Conservation (phyloP, 2,797 vertebrate species). For the Geotrypetes seraphini region DNA sequence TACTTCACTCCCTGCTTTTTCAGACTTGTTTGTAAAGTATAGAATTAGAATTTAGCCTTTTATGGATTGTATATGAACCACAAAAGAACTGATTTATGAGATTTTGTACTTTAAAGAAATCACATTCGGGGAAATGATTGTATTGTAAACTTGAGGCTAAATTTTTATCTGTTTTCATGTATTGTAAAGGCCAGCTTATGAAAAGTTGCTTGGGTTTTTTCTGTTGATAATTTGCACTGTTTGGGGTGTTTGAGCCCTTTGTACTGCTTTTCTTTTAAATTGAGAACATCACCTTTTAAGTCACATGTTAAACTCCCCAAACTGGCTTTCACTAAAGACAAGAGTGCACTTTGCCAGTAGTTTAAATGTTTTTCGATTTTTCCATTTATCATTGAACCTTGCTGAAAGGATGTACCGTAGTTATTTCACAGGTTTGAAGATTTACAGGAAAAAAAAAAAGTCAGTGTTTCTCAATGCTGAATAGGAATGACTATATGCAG, state of each 20-base stretch:
- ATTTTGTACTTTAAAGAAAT: conserved; percentile 81
- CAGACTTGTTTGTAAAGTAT: conserved; percentile 87
- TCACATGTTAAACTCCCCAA: conserved; percentile 32
- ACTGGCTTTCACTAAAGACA: conserved; percentile 29
- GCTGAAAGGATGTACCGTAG: too few relatives aligned
- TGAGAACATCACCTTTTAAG: conserved; percentile 54
- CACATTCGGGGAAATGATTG: conserved; percentile 88
- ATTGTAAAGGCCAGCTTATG: conserved; percentile 87
- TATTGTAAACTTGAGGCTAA: conserved; percentile 94
- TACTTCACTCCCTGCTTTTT: conserved; percentile 73
- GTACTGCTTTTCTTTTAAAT: conserved; percentile 60
- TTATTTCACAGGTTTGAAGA: conserved; percentile 24
- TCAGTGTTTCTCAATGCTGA: conserved; percentile 33
- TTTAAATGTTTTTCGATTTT: too few relatives aligned
- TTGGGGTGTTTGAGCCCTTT: conserved; percentile 59
- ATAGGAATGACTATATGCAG: conserved; percentile 42
- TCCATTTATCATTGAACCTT: too few relatives aligned
- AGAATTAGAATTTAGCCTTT: conserved; percentile 90
- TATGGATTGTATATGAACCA: conserved; percentile 96
- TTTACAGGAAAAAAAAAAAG: conserved; percentile 30
- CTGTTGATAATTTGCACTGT: conserved; percentile 84
- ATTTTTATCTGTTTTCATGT: conserved; percentile 80
- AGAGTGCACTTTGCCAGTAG: conserved; percentile 30
- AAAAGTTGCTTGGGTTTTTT: conserved; percentile 84
- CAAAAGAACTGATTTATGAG: conserved; percentile 91